A percentile compares a stretch with the other conserved stretches of the same genome.
These are phyloP conservation scores for Eulemur macaco DNA, from an alignment of 2,113 vertebrate species.

Conservation along the genomic window DNA sequence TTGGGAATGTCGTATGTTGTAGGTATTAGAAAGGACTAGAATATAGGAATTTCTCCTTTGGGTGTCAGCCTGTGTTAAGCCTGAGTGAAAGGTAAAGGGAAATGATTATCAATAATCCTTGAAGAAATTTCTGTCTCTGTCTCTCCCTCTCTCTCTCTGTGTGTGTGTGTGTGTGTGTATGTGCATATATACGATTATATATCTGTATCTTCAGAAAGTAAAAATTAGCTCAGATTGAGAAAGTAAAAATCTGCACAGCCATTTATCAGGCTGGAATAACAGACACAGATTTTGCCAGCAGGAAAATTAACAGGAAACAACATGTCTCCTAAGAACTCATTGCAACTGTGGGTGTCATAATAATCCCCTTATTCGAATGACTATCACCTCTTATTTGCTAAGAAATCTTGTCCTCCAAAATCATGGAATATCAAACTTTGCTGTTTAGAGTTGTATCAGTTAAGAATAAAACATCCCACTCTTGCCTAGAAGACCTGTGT, in stretches of 20 bases:
- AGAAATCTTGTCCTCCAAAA: neutral
- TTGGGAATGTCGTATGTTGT: neutral
- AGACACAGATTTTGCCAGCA: neutral
- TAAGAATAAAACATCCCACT: neutral
- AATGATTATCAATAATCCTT: neutral
- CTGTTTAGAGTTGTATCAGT: neutral
- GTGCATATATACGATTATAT: neutral
- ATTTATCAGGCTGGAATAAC: neutral
- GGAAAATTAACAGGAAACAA: fast-evolving
- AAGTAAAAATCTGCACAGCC: neutral
- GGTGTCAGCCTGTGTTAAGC: neutral
- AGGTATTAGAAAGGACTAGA: neutral
- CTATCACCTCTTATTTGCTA: neutral
- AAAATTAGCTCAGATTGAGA: neutral
- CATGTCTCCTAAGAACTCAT: fast-evolving
- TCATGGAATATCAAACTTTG: neutral
- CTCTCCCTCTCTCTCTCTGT: too few species aligned
- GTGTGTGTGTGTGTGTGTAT: neutral
- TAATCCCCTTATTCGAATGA: neutral
- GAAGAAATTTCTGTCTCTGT: neutral
- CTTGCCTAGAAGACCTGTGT: neutral
- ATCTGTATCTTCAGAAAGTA: neutral
- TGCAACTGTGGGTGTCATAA: neutral
- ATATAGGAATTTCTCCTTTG: neutral
- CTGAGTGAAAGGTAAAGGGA: neutral